Base-by-base conservation (phyloP, 2,797 vertebrate species). In the Gephyroberyx darwinii region DNA sequence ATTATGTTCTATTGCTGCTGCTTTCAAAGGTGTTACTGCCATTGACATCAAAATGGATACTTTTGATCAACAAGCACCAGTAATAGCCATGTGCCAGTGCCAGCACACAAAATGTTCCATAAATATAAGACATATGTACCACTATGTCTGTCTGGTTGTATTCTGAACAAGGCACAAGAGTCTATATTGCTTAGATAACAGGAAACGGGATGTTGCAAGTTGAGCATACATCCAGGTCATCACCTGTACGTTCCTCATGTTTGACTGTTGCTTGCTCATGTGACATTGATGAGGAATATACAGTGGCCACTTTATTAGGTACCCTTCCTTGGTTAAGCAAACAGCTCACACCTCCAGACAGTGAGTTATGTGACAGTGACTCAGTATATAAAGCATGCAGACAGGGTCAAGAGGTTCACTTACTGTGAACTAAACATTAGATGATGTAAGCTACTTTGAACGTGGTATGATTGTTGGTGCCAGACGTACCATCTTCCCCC, bases 301-400 rank as follows among this genome's bases (percentile, higher is more conserved):
- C 1, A 74, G 8, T 35, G 20, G n/a, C 1, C 13, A 7, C 45
- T 10, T 26, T 68, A 53, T 19, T 17, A 53, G 51, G 2, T 37
- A 35, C 17, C 22, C 48, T 33, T 20, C 51, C n/a, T 5, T 30
- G 2, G 30, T 74, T 69, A 37, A 1, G 0, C 57, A 80, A 71
- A 39, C 0, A 0, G 6, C 63, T 58, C 73, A 66, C 69, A 76
- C 60, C 65, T 79, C 16, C 71, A 83, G 83, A 82, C 69, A 0
- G 57, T 63, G 57, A 86, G 37, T 77, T 30, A 2, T 5, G 33
- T 48, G 30, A 67, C 48, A 1, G 37, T 87, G 86, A 87, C 55
- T 87, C 74, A 81, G 48, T 54, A 51, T 31, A 37, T 6, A 48
- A 8, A 41, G 61, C 56, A 66, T 31, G 48, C 12, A 70, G 26